phyloP scores from a whole-genome alignment of 1,140 invertebrate genomes.

The Drosophila malerkotliana region DNA sequence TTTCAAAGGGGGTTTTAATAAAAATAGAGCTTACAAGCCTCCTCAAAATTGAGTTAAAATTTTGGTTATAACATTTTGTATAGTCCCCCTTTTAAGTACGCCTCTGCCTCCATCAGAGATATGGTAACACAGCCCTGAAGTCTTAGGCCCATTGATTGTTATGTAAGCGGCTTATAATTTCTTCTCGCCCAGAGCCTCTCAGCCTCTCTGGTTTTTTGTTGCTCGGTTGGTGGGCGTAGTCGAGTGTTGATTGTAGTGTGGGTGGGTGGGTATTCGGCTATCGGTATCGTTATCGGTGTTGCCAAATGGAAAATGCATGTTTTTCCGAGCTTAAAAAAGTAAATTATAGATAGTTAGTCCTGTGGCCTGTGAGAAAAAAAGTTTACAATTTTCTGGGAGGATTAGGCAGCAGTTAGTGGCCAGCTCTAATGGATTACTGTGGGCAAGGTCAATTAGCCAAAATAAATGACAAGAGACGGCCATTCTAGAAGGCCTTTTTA shows the following conservation, averaged over 20 bases:
- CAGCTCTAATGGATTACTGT: not conserved
- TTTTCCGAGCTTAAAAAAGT: slow-evolving; percentile 54
- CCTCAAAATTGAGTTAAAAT: not conserved
- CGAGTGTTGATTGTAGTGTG: slow-evolving; percentile 43
- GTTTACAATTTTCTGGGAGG: not conserved
- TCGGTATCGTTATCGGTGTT: slow-evolving; percentile 47
- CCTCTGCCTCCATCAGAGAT: slow-evolving; percentile 14
- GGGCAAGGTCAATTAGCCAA: slow-evolving; percentile 25
- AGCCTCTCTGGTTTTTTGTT: slow-evolving; percentile 27
- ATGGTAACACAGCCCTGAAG: slow-evolving; percentile 30
- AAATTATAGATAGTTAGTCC: slow-evolving; percentile 52
- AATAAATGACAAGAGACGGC: not conserved
- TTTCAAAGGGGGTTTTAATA: not conserved
- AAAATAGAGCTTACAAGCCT: not conserved
- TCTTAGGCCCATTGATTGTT: slow-evolving; percentile 53
- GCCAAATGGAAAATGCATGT: slow-evolving; percentile 68
- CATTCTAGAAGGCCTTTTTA: not conserved
- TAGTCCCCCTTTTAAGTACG: slow-evolving; percentile 5
- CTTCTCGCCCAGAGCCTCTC: slow-evolving; percentile 27
- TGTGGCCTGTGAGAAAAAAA: slow-evolving; percentile 1
- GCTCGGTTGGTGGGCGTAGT: slow-evolving; percentile 39
- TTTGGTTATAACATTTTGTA: not conserved
- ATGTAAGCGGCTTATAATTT: slow-evolving; percentile 66
- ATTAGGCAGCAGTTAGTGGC: slow-evolving; percentile 5
- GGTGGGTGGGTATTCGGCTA: slow-evolving; percentile 25